Conservation (phyloP, 2,888 invertebrate genomes). For the Eupithecia vulgata region DNA sequence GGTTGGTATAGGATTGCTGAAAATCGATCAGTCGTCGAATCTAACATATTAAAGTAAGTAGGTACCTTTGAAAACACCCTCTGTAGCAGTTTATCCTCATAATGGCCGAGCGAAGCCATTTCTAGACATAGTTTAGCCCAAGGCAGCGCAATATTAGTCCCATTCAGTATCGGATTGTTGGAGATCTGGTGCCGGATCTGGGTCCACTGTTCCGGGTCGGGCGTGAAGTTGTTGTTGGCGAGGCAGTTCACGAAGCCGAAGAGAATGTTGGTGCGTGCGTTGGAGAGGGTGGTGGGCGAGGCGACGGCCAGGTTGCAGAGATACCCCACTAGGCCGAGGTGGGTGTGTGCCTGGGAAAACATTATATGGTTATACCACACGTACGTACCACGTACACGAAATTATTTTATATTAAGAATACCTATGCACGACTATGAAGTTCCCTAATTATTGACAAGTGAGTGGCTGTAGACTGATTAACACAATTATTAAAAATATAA, state of each 20-base stretch:
- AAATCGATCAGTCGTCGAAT: constrained; percentile 49
- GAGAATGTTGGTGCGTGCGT: constrained; percentile 69
- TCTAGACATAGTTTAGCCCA: constrained; percentile 83
- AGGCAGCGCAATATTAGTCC: constrained; percentile 69
- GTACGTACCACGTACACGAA: too few species aligned
- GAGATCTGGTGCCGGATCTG: constrained; percentile 72
- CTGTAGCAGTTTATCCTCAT: constrained; percentile 79
- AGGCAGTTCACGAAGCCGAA: constrained; percentile 81
- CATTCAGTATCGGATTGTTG: constrained; percentile 66
- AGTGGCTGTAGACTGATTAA: too few species aligned
- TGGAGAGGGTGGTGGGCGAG: constrained; percentile 66
- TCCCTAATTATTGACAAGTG: too few species aligned
- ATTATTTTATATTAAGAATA: too few species aligned
- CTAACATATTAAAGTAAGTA: not conserved
- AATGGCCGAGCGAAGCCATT: constrained; percentile 84
- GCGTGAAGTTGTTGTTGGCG: constrained; percentile 85
- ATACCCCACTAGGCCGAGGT: constrained; percentile 84
- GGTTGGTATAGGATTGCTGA: too few species aligned
- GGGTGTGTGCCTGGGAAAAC: constrained; percentile 80
- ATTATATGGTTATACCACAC: not conserved
- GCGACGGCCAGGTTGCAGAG: constrained; percentile 76
- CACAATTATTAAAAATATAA: too few species aligned
- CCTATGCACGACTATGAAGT: too few species aligned
- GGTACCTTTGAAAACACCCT: constrained; percentile 71
- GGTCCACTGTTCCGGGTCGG: constrained; percentile 79